Conservation (phyloP, 2,797 vertebrate genomes). For the Cuniculus paca region DNA sequence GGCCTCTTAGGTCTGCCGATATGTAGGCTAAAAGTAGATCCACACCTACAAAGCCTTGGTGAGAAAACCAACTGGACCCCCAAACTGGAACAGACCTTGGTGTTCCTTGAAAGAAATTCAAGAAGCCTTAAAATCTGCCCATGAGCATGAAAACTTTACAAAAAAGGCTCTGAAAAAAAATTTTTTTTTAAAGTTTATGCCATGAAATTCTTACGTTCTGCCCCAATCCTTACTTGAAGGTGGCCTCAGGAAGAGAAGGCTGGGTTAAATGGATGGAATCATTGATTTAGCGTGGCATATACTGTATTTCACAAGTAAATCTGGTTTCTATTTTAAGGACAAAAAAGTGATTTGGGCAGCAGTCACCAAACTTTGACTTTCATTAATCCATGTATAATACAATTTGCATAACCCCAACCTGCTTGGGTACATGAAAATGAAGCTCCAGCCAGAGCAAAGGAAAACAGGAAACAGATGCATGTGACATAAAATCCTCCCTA, state of each 20-base stretch:
- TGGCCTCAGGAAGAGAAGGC: background rate
- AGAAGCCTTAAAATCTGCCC: background rate
- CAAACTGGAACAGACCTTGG: background rate
- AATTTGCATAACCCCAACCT: background rate
- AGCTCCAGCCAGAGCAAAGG: background rate
- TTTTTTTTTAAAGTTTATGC: background rate
- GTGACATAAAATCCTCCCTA: background rate
- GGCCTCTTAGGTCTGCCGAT: background rate
- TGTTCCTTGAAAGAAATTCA: background rate
- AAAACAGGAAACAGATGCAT: background rate
- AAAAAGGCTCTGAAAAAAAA: background rate
- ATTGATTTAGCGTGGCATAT: background rate
- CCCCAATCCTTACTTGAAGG: background rate
- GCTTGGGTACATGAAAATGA: background rate
- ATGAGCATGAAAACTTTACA: background rate
- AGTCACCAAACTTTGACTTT: background rate
- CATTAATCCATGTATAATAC: background rate
- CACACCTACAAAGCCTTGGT: background rate
- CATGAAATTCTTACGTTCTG: background rate
- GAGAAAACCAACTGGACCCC: background rate
- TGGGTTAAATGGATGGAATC: background rate
- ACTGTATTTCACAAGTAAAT: background rate
- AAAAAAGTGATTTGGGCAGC: background rate
- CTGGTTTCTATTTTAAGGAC: background rate
- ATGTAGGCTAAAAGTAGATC: background rate